Conservation (phyloP, 2,888 invertebrate genomes). For the Plebejus anna region DNA sequence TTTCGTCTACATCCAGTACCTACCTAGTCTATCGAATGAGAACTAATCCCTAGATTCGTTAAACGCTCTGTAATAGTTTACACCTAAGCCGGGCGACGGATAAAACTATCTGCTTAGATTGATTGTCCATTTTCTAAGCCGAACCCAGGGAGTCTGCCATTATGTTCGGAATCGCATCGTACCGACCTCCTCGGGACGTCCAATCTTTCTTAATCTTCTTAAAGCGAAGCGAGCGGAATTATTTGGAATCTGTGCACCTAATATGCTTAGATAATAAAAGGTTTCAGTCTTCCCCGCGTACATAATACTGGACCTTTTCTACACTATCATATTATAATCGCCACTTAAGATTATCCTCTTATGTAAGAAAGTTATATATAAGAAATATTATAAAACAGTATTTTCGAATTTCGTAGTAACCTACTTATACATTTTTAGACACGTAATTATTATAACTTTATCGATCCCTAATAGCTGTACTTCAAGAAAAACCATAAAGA, state of each 20-base stretch:
- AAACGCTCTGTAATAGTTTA: background rate
- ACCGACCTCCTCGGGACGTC: conserved; percentile 69
- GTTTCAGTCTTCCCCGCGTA: conserved; percentile 48
- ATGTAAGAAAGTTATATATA: background rate
- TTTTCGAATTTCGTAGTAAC: background rate
- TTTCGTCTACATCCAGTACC: conserved; percentile 53
- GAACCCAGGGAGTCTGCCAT: conserved; percentile 53
- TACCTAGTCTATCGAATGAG: conserved; percentile 40
- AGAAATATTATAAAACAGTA: background rate
- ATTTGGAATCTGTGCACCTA: conserved; percentile 70
- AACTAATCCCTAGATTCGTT: conserved; percentile 37
- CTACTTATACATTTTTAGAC: too few relatives aligned
- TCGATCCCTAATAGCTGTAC: too few relatives aligned
- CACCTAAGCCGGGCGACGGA: conserved; percentile 52
- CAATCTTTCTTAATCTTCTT: conserved; percentile 78
- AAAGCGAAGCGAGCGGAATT: conserved; percentile 66
- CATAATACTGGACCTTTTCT: conserved; percentile 28
- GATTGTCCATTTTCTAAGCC: conserved; percentile 64
- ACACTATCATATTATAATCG: background rate
- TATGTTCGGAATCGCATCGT: conserved; percentile 56
- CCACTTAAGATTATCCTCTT: conserved; percentile 12
- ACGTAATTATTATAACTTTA: too few relatives aligned
- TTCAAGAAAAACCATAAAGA: too few relatives aligned
- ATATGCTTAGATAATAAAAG: conserved; percentile 73
- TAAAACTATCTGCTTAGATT: conserved; percentile 55